A percentile compares a stretch with the other conserved stretches of the same genome.
phyloP scores from a whole-genome alignment of 2,113 vertebrate species.

The Columbina picui region DNA sequence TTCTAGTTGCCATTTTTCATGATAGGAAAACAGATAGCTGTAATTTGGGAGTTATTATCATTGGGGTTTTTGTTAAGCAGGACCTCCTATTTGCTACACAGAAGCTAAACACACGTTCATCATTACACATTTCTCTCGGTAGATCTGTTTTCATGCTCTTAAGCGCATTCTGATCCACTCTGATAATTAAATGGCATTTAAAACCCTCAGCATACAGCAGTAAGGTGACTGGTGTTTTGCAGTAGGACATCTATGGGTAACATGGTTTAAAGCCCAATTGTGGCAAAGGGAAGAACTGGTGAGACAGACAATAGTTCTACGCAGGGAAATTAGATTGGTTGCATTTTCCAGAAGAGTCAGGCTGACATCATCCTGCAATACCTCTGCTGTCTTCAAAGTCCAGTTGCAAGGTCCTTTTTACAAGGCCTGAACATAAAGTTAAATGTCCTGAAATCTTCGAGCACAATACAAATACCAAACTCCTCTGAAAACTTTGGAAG shows the following conservation, averaged over 20 bases:
- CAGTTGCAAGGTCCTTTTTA: neutral
- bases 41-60: neutral
- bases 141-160: neutral
- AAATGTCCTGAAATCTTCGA: neutral
- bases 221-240: neutral
- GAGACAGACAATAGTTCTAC: neutral
- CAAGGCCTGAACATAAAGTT: neutral
- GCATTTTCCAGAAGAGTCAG: neutral
- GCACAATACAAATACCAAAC: neutral
- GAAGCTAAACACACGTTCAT: neutral
- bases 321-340: neutral
- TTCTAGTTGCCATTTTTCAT: neutral
- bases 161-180: neutral
- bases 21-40: neutral
- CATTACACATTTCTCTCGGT: neutral
- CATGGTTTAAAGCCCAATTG: neutral
- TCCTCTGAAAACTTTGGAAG: neutral
- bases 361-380: neutral
- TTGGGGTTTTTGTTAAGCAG: neutral
- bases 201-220: conserved; percentile 30
- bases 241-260: neutral
- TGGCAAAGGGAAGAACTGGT: conserved; percentile 25
- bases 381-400: neutral
- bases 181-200: conserved; percentile 42
- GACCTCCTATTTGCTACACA: neutral